Evolutionary conservation across 1,140 invertebrate genomes (phyloP).

Genomic region (Papilio machaon): DNA sequence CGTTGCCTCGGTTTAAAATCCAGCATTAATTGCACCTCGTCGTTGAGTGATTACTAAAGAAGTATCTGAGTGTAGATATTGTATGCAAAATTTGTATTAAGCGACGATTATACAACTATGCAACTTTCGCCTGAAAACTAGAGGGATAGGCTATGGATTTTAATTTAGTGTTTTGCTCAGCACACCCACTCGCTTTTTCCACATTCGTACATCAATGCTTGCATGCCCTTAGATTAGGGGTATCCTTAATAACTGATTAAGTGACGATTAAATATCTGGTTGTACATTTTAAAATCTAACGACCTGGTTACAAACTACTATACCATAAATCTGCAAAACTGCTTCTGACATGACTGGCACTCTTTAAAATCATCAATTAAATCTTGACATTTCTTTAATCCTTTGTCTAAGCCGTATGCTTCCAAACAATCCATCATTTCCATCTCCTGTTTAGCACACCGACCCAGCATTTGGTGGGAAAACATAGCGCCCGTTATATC

Average conservation of each 20-base stretch:
- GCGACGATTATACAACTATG: too few relatives aligned
- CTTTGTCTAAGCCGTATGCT: constrained; percentile 85
- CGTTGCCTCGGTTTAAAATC: background rate
- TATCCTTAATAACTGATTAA: too few relatives aligned
- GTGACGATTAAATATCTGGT: too few relatives aligned
- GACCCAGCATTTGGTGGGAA: constrained; percentile 82
- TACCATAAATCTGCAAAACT: constrained; percentile 79
- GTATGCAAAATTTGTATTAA: too few relatives aligned
- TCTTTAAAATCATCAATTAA: constrained; percentile 85
- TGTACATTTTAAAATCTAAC: too few relatives aligned
- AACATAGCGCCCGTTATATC: constrained; percentile 83
- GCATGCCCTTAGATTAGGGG: too few relatives aligned
- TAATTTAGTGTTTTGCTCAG: too few relatives aligned
- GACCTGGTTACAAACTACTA: constrained; percentile 39
- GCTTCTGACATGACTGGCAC: constrained; percentile 83
- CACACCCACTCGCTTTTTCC: too few relatives aligned
- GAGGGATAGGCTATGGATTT: too few relatives aligned
- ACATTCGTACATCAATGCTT: too few relatives aligned
- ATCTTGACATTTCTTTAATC: constrained; percentile 80
- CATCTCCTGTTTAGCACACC: constrained; percentile 85
- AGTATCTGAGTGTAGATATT: too few relatives aligned
- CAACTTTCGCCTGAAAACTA: too few relatives aligned
- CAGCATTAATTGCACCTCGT: background rate
- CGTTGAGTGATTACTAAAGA: background rate
- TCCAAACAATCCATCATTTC: constrained; percentile 86